Percentiles rank a stretch among this genome's conserved stretches.
phyloP scores from a whole-genome alignment of 2,797 vertebrate genomes.

The Cebuella pygmaea region DNA sequence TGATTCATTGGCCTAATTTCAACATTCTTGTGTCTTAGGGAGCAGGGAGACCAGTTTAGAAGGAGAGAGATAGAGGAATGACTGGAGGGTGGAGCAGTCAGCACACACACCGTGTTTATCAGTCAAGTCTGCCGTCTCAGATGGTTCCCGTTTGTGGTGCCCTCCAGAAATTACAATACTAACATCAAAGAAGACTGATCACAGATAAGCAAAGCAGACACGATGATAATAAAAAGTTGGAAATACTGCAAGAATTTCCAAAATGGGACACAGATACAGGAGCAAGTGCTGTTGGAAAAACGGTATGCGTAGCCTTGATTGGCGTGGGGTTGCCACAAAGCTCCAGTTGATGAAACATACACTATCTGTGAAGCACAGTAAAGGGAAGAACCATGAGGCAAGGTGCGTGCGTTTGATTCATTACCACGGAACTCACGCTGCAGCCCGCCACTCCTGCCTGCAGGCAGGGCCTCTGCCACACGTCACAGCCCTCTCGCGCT shows the following conservation, averaged over 20 bases:
- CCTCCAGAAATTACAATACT: neutral
- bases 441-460: neutral
- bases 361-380: neutral
- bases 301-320: neutral
- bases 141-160: neutral
- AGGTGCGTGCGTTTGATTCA: neutral
- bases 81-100: neutral
- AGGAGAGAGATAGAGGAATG: neutral
- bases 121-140: neutral
- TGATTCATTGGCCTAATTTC: neutral
- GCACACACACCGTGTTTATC: neutral
- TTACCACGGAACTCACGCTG: neutral
- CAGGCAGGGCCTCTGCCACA: neutral
- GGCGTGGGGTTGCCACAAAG: neutral
- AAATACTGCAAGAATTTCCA: neutral
- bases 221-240: neutral
- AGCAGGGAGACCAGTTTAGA: neutral
- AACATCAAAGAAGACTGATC: neutral
- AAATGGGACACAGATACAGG: neutral
- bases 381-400: neutral
- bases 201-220: neutral
- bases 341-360: neutral
- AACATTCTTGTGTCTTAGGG: neutral
- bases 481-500: neutral
- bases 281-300: neutral